Conservation (phyloP, 2,797 vertebrate species). For the Macropus fuliginosus region DNA sequence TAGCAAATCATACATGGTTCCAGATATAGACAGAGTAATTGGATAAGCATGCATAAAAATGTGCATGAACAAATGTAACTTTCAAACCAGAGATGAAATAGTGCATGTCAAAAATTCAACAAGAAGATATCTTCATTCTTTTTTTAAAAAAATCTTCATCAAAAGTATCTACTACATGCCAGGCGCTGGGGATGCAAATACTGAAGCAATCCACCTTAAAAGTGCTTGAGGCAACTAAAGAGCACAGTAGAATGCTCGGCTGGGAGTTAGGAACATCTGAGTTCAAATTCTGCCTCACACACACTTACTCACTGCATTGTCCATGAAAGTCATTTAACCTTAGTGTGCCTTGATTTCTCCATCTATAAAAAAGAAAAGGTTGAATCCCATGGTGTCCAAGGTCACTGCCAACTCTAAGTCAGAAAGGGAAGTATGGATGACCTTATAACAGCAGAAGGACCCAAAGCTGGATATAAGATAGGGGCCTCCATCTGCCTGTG, state of each 20-base stretch:
- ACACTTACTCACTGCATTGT: not conserved
- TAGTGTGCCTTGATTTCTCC: not conserved
- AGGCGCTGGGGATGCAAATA: not conserved
- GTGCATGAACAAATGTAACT: conserved; percentile 72
- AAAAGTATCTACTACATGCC: not conserved
- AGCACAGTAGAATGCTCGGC: not conserved
- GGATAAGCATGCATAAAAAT: conserved; percentile 50
- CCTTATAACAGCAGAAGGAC: not conserved
- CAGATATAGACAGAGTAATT: conserved; percentile 56
- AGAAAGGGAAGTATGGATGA: not conserved
- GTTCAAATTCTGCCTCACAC: not conserved
- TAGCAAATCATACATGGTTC: conserved; percentile 59
- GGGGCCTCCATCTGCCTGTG: not conserved
- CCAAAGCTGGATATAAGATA: not conserved
- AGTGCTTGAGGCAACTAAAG: not conserved
- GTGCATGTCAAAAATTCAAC: not conserved
- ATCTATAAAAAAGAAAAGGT: not conserved
- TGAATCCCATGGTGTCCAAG: not conserved
- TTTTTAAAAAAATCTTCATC: not conserved
- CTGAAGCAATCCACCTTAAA: not conserved
- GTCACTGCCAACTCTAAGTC: not conserved
- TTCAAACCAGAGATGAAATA: conserved; percentile 39
- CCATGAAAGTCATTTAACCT: not conserved
- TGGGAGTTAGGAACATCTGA: not conserved
- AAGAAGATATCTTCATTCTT: not conserved